phyloP scores from a whole-genome alignment of 2,113 vertebrate genomes.

The Thymallus thymallus region DNA sequence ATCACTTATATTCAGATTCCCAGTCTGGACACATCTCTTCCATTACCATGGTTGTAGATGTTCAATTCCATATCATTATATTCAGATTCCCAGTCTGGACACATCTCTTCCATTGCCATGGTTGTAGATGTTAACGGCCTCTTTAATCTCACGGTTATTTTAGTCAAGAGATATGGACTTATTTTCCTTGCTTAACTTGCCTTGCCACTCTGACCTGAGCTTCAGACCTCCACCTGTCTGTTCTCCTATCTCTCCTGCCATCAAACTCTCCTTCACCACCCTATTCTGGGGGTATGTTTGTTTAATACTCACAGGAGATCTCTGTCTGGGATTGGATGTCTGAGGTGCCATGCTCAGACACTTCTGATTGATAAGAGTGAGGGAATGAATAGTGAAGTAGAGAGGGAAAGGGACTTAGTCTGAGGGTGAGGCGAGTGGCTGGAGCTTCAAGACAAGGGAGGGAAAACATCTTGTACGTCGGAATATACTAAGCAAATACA shows the following conservation, averaged over 20 bases:
- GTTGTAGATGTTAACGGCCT: slow-evolving; percentile 27
- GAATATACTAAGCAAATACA: background rate
- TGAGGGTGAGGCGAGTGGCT: slow-evolving; percentile 25
- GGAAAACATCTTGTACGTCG: background rate
- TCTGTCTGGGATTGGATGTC: slow-evolving; percentile 61
- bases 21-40: slow-evolving; percentile 30
- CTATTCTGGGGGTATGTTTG: slow-evolving; percentile 75
- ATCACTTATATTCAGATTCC: slow-evolving; percentile 57
- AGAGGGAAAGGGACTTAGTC: background rate
- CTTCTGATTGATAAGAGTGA: slow-evolving; percentile 62
- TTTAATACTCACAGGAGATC: slow-evolving; percentile 76
- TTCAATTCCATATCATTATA: slow-evolving; percentile 44
- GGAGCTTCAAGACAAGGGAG: slow-evolving; percentile 7
- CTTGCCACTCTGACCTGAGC: slow-evolving; percentile 48
- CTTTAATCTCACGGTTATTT: slow-evolving; percentile 42
- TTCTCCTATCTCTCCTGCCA: slow-evolving; percentile 61
- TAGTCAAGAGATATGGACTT: slow-evolving; percentile 28
- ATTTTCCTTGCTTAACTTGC: slow-evolving; percentile 18
- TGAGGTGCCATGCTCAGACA: slow-evolving; percentile 60
- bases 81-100: slow-evolving; percentile 52
- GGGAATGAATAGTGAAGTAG: background rate
- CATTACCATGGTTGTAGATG: slow-evolving; percentile 26
- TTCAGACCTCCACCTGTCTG: slow-evolving; percentile 58
- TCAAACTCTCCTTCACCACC: slow-evolving; percentile 65
- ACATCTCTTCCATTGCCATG: slow-evolving; percentile 17